Percentiles rank a stretch among this genome's conserved stretches.
Evolutionary conservation across 2,888 invertebrate species (phyloP).

Genomic region (Ophioninae sp.): DNA sequence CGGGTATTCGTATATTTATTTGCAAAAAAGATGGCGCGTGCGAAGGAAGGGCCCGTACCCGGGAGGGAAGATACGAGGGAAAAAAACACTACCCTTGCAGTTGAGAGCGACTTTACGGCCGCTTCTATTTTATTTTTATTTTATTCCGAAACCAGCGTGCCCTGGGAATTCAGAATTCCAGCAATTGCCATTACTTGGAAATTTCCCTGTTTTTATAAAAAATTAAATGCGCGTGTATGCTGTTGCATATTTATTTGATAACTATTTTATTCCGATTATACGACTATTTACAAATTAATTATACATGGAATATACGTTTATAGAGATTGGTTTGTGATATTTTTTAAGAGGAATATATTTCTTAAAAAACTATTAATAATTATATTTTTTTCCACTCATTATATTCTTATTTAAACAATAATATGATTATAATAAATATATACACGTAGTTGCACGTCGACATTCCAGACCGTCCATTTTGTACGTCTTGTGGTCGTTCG

Average conservation of each 20-base stretch:
- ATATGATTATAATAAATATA: too few species aligned
- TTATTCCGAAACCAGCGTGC: not conserved
- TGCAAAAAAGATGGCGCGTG: not conserved
- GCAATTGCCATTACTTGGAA: not conserved
- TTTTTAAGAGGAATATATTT: too few species aligned
- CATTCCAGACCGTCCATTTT: conserved; percentile 43
- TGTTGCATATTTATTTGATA: not conserved
- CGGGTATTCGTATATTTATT: not conserved
- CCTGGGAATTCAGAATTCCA: not conserved
- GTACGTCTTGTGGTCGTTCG: conserved; percentile 8
- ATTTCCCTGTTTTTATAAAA: not conserved
- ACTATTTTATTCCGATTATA: not conserved
- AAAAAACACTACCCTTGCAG: not conserved
- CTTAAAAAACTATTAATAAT: too few species aligned
- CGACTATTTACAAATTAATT: too few species aligned
- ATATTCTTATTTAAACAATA: too few species aligned
- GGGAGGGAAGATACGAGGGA: not conserved
- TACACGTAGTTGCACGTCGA: not conserved
- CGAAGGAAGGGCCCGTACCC: too few species aligned
- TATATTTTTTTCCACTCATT: too few species aligned
- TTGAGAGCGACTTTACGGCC: not conserved
- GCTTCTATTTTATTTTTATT: not conserved
- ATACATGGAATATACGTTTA: too few species aligned
- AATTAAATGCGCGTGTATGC: not conserved
- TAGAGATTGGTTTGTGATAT: too few species aligned